These are phyloP conservation scores for Pangasius larnaudii DNA, from an alignment of 2,797 vertebrate species.

Conservation along the genomic window DNA sequence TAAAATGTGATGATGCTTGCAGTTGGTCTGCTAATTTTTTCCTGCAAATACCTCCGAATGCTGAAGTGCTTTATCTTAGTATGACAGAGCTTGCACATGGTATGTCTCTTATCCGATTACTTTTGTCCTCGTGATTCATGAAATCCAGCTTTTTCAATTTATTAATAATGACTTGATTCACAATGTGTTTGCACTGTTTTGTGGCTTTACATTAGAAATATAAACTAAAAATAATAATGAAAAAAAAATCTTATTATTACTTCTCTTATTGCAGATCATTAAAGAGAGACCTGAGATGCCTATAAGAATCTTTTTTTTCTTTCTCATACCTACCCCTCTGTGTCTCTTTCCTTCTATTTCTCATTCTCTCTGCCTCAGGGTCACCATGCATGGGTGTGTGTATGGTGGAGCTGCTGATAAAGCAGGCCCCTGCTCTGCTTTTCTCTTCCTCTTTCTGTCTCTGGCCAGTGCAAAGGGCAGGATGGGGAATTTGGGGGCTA, in stretches of 20 bases:
- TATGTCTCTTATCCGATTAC: neutral
- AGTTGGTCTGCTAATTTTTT: neutral
- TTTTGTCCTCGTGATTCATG: neutral
- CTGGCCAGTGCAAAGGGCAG: conserved; percentile 24
- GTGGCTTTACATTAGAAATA: neutral
- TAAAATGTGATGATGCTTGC: neutral
- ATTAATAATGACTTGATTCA: neutral
- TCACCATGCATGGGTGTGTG: conserved; percentile 35
- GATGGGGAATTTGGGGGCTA: conserved; percentile 30
- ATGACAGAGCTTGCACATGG: neutral
- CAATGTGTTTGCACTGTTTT: neutral
- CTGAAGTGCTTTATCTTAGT: neutral
- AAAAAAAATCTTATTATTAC: too few species aligned
- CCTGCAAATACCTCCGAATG: neutral
- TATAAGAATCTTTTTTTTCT: neutral
- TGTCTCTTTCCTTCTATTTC: conserved; percentile 11
- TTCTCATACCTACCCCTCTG: neutral
- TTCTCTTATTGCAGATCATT: neutral
- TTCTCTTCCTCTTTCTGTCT: conserved; percentile 28
- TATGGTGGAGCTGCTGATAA: conserved; percentile 29
- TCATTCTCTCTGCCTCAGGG: conserved; percentile 15
- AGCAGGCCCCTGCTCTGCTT: conserved; percentile 23
- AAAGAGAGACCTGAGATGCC: neutral
- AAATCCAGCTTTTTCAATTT: neutral
- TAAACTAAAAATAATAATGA: neutral